Evolutionary conservation across 1,140 invertebrate species (phyloP), one percentile per base, ranked within the genome.

Genomic region (Diorhabda elongata): DNA sequence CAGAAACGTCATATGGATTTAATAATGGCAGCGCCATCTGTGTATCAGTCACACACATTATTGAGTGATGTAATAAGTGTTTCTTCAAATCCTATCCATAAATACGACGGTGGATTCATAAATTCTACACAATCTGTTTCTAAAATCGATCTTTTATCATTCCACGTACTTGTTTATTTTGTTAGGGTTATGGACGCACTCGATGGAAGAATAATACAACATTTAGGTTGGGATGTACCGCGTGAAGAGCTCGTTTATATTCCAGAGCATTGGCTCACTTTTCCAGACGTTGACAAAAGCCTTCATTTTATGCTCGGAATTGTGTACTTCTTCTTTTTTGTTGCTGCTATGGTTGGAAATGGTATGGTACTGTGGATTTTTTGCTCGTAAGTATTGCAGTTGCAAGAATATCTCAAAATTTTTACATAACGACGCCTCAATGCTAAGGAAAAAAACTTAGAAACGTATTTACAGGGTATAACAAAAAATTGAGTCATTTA

Each of bases 361-460:
- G 91, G 93, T 44, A 83, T 96, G 41, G 94, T 97, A 70, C 89
- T 96, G 73, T 96, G 91, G 86, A 90, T 96, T 71, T 96, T 97
- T 81, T 87, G 88, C 68, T 86, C 90, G 63, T 64, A 57, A 64
- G 63, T 64, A 57, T 41, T 52, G 26, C 26, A 26, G 26, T 26
- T 1, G 26, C 26, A 26, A 26, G 26, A 26, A 26, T 26, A 26
- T 26, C 26, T 26, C 26, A 26, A 26, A 26, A 26, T 26, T 26
- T 26, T 26, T 26, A 26, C 26, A 26, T 26, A 26, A 26, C 26
- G 26, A 26, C 26, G 26, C 86, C 6, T 61, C 6, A 26, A 26
- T 26, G 26, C 26, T 26, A 26, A 26, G 26, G 26, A 26, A 26
- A 26, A 26, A 26, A 26, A 1, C 26, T 26, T 26, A 26, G 26